A percentile compares a stretch with the other conserved stretches of the same genome.
These are phyloP conservation scores for Myotis brandtii DNA, from an alignment of 2,113 vertebrate genomes.

Conservation along the genomic window DNA sequence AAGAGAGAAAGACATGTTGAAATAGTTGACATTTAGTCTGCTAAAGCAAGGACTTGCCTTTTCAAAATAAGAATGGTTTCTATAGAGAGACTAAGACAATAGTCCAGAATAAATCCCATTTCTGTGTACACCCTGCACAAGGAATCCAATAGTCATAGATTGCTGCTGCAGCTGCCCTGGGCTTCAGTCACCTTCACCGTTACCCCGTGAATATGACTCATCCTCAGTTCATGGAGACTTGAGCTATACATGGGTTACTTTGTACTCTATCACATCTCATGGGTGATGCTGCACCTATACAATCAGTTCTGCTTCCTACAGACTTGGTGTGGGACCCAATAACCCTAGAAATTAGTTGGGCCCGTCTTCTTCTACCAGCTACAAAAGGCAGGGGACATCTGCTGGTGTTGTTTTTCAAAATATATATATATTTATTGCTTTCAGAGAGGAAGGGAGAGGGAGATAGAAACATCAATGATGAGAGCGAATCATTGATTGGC, in stretches of 20 bases:
- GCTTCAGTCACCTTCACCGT: not conserved
- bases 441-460: too few relatives aligned
- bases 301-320: not conserved
- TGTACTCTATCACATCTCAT: not conserved
- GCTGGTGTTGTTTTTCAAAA: too few relatives aligned
- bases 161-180: not conserved
- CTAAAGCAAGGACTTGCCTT: constrained; percentile 50
- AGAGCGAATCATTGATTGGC: too few relatives aligned
- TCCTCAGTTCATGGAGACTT: too few relatives aligned
- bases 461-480: too few relatives aligned
- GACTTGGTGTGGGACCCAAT: not conserved
- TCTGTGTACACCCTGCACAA: not conserved
- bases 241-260: not conserved
- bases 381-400: not conserved
- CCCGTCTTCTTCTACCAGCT: not conserved
- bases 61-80: constrained; percentile 26
- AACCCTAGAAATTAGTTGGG: not conserved
- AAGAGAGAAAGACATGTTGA: constrained; percentile 62
- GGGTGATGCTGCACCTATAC: not conserved
- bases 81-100: constrained; percentile 26
- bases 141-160: not conserved
- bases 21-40: constrained; percentile 62
- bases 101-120: not conserved
- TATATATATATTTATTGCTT: too few relatives aligned
- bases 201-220: not conserved